phyloP scores from a whole-genome alignment of 53 echinoderm and acorn worm genomes.

The Zoroaster sp. region DNA sequence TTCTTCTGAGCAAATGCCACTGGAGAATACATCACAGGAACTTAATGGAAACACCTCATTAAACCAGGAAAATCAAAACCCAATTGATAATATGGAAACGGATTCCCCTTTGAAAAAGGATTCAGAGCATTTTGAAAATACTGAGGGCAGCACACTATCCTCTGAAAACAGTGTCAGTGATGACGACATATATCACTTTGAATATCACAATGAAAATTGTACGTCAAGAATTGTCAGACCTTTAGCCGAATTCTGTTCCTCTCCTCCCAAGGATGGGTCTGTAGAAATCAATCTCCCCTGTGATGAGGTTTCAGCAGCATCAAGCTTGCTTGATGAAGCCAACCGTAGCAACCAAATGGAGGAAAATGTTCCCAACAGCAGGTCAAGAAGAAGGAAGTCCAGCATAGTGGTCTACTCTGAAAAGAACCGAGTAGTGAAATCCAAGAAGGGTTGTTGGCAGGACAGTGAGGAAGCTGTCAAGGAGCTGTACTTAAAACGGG shows the following conservation, averaged over 20 bases:
- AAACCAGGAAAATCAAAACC: neutral
- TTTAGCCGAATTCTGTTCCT: neutral
- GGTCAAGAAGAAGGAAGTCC: neutral
- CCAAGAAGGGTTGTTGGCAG: neutral
- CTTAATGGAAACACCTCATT: neutral
- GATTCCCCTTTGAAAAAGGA: neutral
- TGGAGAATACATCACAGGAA: neutral
- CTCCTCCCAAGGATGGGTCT: neutral
- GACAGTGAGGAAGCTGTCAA: neutral
- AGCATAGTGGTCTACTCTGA: neutral
- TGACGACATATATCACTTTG: no score
- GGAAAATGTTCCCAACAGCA: neutral
- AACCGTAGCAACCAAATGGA: neutral
- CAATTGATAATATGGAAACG: neutral
- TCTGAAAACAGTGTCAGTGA: neutral
- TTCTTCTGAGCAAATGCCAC: neutral
- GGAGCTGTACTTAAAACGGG: constrained; percentile 38
- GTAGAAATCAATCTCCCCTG: neutral
- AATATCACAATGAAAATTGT: neutral
- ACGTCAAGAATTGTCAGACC: neutral
- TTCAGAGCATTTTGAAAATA: neutral
- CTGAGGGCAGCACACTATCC: neutral
- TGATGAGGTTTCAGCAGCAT: neutral
- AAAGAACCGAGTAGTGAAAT: neutral
- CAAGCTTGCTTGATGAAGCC: neutral